A percentile compares a stretch with the other conserved stretches of the same genome.
phyloP scores from a whole-genome alignment of 2,797 vertebrate species.

The Megalops cyprinoides region DNA sequence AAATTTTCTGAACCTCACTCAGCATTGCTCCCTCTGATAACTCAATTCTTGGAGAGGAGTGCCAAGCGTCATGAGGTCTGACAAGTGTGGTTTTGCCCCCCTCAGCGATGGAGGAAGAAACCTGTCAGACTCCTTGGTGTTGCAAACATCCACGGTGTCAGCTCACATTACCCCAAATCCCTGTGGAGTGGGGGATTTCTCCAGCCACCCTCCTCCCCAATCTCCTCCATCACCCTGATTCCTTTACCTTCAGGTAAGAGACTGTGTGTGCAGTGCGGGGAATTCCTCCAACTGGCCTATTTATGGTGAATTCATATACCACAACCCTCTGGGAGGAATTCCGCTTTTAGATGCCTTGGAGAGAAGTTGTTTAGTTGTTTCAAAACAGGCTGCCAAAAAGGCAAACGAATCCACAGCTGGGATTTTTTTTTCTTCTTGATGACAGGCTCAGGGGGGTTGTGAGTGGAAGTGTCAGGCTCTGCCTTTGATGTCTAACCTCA shows the following conservation, averaged over 20 bases:
- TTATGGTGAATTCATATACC: neutral
- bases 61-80: constrained; percentile 51
- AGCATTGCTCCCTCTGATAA: constrained; percentile 7
- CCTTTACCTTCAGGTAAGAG: neutral
- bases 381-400: neutral
- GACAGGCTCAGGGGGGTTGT: neutral
- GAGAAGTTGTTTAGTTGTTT: neutral
- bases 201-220: neutral
- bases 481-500: neutral
- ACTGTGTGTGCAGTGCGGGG: too few species aligned
- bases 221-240: constrained; percentile 9
- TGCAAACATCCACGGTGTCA: constrained; percentile 57
- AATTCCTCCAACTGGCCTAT: too few species aligned
- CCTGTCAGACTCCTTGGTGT: constrained; percentile 51
- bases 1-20: constrained; percentile 30
- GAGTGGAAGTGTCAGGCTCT: neutral
- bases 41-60: constrained; percentile 10
- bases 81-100: constrained; percentile 51
- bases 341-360: neutral
- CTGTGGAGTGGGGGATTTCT: constrained; percentile 36
- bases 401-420: neutral
- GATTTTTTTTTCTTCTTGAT: neutral
- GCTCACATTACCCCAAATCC: constrained; percentile 50
- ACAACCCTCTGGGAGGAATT: neutral
- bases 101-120: constrained; percentile 48